These are phyloP conservation scores for Prionace glauca DNA, from an alignment of 2,797 vertebrate species.

Conservation along the genomic window DNA sequence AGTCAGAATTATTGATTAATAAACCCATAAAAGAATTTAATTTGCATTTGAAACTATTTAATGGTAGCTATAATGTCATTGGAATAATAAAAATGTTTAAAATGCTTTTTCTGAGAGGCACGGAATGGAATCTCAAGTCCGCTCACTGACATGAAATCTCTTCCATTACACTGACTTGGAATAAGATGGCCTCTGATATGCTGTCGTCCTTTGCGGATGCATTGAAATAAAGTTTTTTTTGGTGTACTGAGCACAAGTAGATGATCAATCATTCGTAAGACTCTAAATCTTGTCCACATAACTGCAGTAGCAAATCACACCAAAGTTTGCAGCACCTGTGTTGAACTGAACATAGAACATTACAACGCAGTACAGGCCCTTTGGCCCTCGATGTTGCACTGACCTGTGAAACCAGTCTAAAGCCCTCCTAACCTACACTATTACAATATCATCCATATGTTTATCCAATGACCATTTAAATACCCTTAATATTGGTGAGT, in stretches of 20 bases:
- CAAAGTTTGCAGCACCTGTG: neutral
- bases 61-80: neutral
- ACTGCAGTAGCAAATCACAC: neutral
- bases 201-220: neutral
- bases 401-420: too few relatives aligned
- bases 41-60: neutral
- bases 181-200: neutral
- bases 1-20: neutral
- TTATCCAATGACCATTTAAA: too few relatives aligned
- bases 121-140: neutral
- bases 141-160: neutral
- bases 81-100: neutral
- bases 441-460: too few relatives aligned
- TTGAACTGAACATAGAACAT: neutral
- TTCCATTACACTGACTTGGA: neutral
- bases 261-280: neutral
- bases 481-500: too few relatives aligned
- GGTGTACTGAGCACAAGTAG: neutral
- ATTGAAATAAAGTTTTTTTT: neutral
- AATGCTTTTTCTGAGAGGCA: neutral
- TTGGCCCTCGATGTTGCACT: too few relatives aligned
- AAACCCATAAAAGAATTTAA: neutral
- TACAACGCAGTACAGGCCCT: too few relatives aligned
- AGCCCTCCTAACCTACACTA: too few relatives aligned
- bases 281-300: neutral